Conservation (phyloP, 2,797 vertebrate genomes). For the Xenops minutus region DNA sequence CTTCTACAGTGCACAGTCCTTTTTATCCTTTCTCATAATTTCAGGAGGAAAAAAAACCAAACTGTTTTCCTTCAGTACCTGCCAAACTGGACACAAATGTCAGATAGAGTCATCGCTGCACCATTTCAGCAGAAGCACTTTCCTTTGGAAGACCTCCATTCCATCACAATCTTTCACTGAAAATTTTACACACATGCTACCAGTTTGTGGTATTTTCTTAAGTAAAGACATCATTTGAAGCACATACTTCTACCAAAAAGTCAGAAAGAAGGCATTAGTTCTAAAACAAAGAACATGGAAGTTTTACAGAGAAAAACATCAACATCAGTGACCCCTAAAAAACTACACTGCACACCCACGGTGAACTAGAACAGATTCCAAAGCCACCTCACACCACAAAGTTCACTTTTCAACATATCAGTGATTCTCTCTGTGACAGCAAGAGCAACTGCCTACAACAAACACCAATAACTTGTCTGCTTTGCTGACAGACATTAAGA, state of each 20-base stretch:
- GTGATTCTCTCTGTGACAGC: not conserved
- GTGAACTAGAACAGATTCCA: not conserved
- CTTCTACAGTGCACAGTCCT: not conserved
- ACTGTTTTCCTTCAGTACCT: not conserved
- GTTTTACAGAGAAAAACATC: not conserved
- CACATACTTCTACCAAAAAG: not conserved
- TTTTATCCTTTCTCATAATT: not conserved
- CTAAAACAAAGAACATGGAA: not conserved
- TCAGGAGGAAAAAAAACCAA: not conserved
- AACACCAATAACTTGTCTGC: not conserved
- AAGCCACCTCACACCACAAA: not conserved
- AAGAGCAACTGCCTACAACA: not conserved
- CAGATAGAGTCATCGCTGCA: not conserved
- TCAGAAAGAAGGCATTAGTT: not conserved
- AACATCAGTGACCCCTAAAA: not conserved
- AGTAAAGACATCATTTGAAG: not conserved
- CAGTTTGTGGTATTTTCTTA: not conserved
- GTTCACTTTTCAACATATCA: not conserved
- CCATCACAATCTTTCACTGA: not conserved
- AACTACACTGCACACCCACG: not conserved
- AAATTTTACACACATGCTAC: not conserved
- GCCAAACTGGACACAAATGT: not conserved
- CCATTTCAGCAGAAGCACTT: not conserved
- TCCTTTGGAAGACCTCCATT: not conserved
- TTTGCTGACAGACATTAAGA: not conserved